Conservation (phyloP, 2,113 vertebrate genomes). For the Sander vitreus region DNA sequence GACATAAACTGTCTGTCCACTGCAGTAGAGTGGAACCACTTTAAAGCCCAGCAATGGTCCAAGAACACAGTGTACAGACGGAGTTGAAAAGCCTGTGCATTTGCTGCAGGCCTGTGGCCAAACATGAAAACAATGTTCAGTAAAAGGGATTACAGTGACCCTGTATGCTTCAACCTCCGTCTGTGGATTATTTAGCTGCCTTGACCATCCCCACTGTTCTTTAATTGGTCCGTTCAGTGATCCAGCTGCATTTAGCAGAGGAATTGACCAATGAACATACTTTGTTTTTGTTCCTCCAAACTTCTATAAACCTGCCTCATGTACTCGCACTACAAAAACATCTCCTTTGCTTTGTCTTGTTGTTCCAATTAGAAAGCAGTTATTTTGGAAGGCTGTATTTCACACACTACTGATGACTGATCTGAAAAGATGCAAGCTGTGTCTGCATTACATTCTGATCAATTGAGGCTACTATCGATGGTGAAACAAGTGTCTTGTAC, state of each 20-base stretch:
- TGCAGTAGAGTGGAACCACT: not conserved
- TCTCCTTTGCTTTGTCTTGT: not conserved
- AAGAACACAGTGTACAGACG: constrained; percentile 12
- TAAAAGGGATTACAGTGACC: constrained; percentile 34
- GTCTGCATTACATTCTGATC: not conserved
- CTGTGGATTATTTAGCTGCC: constrained; percentile 30
- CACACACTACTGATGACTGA: constrained; percentile 6
- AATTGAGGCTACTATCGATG: not conserved
- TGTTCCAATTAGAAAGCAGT: not conserved
- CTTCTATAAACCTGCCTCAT: not conserved
- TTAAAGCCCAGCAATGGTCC: constrained; percentile 8
- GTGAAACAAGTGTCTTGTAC: not conserved
- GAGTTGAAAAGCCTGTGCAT: constrained; percentile 16
- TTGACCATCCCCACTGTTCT: constrained; percentile 36
- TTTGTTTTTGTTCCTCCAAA: not conserved
- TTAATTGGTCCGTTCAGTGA: constrained; percentile 34
- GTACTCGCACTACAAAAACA: not conserved
- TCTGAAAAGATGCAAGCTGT: not conserved
- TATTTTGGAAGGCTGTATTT: constrained; percentile 5
- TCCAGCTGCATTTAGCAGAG: constrained; percentile 15
- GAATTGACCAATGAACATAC: not conserved
- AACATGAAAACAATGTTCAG: constrained; percentile 19
- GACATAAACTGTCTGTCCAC: constrained; percentile 11
- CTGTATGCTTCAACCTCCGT: constrained; percentile 41
- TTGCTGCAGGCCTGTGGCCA: constrained; percentile 18